A percentile compares a stretch with the other conserved stretches of the same genome.
These are phyloP conservation scores for Colistium nudipinnis DNA, from an alignment of 2,113 vertebrate species.

Conservation along the genomic window DNA sequence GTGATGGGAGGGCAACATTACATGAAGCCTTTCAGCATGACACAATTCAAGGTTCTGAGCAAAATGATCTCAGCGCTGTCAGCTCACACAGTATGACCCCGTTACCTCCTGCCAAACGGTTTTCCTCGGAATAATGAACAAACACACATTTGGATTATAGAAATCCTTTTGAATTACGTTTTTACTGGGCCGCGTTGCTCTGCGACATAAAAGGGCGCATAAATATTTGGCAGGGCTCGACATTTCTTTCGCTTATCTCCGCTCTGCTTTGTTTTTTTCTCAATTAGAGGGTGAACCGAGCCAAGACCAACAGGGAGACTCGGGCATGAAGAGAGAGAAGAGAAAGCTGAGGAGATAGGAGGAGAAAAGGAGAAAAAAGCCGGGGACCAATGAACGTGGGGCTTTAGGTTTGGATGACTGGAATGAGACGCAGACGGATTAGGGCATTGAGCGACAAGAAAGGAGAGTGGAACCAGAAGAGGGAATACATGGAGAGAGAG, in stretches of 20 bases:
- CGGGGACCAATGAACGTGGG: slow-evolving; percentile 22
- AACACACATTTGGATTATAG: slow-evolving; percentile 23
- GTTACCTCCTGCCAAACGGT: not conserved
- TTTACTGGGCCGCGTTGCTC: not conserved
- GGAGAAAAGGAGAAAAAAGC: slow-evolving; percentile 13
- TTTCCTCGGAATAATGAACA: slow-evolving; percentile 10
- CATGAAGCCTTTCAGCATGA: not conserved
- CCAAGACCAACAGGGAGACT: slow-evolving; percentile 27
- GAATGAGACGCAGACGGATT: slow-evolving; percentile 55
- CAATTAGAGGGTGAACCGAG: slow-evolving; percentile 43
- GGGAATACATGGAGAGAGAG: slow-evolving; percentile 1
- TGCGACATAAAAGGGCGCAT: not conserved
- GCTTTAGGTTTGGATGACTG: slow-evolving; percentile 48
- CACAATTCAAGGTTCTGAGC: not conserved
- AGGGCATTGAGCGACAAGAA: slow-evolving; percentile 45
- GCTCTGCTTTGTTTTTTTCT: slow-evolving; percentile 23
- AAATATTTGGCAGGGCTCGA: slow-evolving; percentile 11
- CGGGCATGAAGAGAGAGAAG: not conserved
- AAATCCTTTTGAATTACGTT: slow-evolving; percentile 20
- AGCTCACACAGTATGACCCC: not conserved
- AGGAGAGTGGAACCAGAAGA: slow-evolving; percentile 28
- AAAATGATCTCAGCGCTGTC: slow-evolving; percentile 3
- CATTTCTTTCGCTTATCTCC: not conserved
- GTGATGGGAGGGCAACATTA: not conserved
- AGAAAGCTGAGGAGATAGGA: slow-evolving; percentile 17